Evolutionary conservation across 2,797 vertebrate species (phyloP), one percentile per base, ranked within the genome.

Genomic region (Philypnodon macrostomus): DNA sequence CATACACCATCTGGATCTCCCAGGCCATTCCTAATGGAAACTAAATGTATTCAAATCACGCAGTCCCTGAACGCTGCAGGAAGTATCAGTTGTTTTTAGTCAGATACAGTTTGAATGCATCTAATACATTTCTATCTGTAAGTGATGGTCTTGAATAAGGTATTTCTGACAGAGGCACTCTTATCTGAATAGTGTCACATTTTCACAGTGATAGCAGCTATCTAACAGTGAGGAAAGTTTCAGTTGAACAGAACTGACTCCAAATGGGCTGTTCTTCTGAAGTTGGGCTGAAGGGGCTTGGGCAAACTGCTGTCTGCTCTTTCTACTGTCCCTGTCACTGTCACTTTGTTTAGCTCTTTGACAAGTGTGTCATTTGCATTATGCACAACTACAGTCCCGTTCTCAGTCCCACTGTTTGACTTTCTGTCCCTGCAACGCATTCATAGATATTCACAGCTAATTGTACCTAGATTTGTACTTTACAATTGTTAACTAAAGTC

Each of bases 311-410:
- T 76, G 81, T 75, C 69, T 63, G 77, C 67, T 75, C 64, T 56
- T 67, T 68, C 81, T 73, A 80, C 87, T 87, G 78, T 87, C 80
- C n/a, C 85, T 85, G 80, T 84, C 78, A 79, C 74, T 84, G 82
- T 79, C 84, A 78, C 67, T 90, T 88, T 88, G 76, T 87, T 80
- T 86, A 80, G 69, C 81, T 67, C 70, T 87, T 81, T 87, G 79
- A 85, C 79, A 85, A 84, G 80, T 80, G 80, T 83, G 79, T 87
- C 85, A 84, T 87, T 85, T 86, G 75, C 85, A 89, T 87, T 86
- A 85, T 88, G 78, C 79, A 85, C 85, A 87, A 86, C 77, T 74
- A 46, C 41, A 76, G 61, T 54, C 30, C 53, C 38, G 48, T 17
- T 15, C 67, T 65, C 55, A 27, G 38, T 52, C 45, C 15, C 53